Evolutionary conservation across 2,888 invertebrate genomes (phyloP), one percentile per base, ranked within the genome.

Genomic region (Cosmia pyralina): DNA sequence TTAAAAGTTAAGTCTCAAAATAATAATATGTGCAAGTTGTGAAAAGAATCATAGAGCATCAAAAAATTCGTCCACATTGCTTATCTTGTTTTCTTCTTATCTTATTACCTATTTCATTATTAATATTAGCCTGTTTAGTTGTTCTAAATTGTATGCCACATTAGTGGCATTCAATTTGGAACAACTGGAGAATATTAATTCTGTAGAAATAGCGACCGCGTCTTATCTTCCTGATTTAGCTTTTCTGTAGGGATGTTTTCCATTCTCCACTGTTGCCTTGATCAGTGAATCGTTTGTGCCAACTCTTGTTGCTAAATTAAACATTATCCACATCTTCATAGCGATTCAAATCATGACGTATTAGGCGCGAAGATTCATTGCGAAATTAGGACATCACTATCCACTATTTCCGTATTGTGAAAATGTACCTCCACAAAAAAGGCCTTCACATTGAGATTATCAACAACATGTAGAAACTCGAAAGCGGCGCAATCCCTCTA

Each of bases 401-500:
- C 17, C 28, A 41, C 11, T 34, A 77, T 69, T 77, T 77, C 81
- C 78, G 62, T 75, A 44, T 62, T 63, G 50, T 48, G 34, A 69
- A 62, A 81, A 78, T 55, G 64, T 53, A 55, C 17, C 55, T 68
- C 6, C 34, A 78, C 62, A 69, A 78, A 80, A 80, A 71, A 81
- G 69, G 70, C 84, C 87, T 88, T 86, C 63, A 74, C 79, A 83
- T 57, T 79, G 81, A 85, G 69, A 67, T 63, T 67, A 66, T 71
- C 81, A 78, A 81, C 68, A 71, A 73, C 65, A 77, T 41, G 62
- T 80, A 75, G 75, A 74, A 81, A 84, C 76, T 84, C 68, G 94
- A 94, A 95, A 95, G 94, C 93, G 87, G 92, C 87, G 85, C 91
- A 91, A 92, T 92, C 93, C 91, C 88, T 87, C 82, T 90, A 90